Base-by-base conservation (phyloP, 2,797 vertebrate genomes). In the Acomys russatus region DNA sequence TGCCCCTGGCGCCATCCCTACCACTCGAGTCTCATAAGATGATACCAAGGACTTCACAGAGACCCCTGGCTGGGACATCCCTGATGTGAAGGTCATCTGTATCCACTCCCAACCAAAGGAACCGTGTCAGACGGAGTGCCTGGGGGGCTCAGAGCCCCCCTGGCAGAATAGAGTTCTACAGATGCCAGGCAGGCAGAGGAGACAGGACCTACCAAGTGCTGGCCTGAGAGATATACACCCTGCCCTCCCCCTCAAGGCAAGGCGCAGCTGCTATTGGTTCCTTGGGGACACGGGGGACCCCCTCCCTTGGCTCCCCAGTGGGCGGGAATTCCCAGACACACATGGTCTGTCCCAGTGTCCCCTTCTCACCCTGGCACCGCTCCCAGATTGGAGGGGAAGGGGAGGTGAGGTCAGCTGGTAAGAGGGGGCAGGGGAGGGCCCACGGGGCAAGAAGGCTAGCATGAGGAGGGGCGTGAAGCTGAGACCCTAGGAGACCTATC, bases 31-130 rank as follows among this genome's bases (percentile, higher is more conserved):
- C 97, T 98, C 98, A 35, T 94, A 98, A 1, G 98, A 97, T 1
- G 96, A 96, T 63, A 98, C 98, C 92, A 98, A 51, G 56, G 98
- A 97, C 92, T 97, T 97, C 83, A 98, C 98, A 22, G 98, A 98
- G 33, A 96, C 54, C 33, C 95, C 96, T 14, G 59, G 93, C 94
- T 98, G 98, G 56, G 98, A 96, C 98, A 98, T 98, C 86, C 90
- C 94, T 63, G 9, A 88, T 30, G 56, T 61, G 59, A 93, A 61
- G 44, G 25, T 76, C 89, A 56, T 51, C 5, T 8, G 84, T n/a
- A 51, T 23, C 59, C 30, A 6, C 35, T 6, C 78, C 85, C n/a
- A 56, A 73, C 30, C n/a, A 14, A 38, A 92, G 12, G 74, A 44
- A 92, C 78, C 80, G 1, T 70, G 86, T 90, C 68, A 66, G 63